Evolutionary conservation across 2,113 vertebrate genomes (phyloP).

Genomic region (Siphamia tubifer): DNA sequence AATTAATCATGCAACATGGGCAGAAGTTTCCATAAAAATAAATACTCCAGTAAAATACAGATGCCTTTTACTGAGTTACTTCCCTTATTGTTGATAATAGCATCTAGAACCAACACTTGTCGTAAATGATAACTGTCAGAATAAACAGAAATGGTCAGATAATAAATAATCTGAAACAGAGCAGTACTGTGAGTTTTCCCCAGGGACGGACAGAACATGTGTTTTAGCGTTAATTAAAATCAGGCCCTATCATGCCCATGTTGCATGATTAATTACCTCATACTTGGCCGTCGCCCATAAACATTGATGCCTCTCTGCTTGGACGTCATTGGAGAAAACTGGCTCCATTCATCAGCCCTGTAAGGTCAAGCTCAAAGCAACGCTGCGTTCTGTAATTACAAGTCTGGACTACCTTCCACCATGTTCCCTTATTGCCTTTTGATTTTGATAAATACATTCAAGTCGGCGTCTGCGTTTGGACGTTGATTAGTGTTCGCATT

Average conservation of each 20-base stretch:
- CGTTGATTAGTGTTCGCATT: constrained; percentile 28
- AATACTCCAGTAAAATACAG: no score
- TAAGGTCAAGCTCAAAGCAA: constrained; percentile 72
- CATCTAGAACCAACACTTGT: no score
- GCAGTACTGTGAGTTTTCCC: constrained; percentile 6
- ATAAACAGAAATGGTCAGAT: constrained; percentile 17
- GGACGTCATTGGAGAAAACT: constrained; percentile 54
- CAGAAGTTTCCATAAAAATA: no score
- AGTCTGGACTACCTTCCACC: constrained; percentile 17
- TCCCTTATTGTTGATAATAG: no score
- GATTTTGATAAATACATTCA: constrained; percentile 56
- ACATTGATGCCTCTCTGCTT: constrained; percentile 70
- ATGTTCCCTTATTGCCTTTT: constrained; percentile 18
- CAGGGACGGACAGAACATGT: constrained; percentile 44
- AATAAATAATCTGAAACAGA: constrained; percentile 38
- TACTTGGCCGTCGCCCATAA: constrained; percentile 48
- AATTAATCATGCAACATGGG: constrained; percentile 77
- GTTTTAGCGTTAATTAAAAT: constrained; percentile 75
- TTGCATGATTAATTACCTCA: constrained; percentile 78
- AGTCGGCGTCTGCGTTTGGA: neutral
- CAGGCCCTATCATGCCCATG: constrained; percentile 1
- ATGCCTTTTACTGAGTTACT: no score
- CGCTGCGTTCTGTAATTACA: constrained; percentile 71
- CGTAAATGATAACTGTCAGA: no score
- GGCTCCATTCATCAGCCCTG: constrained; percentile 73